phyloP scores from a whole-genome alignment of 2,888 invertebrate species.

The Dryobotodes eremita region DNA sequence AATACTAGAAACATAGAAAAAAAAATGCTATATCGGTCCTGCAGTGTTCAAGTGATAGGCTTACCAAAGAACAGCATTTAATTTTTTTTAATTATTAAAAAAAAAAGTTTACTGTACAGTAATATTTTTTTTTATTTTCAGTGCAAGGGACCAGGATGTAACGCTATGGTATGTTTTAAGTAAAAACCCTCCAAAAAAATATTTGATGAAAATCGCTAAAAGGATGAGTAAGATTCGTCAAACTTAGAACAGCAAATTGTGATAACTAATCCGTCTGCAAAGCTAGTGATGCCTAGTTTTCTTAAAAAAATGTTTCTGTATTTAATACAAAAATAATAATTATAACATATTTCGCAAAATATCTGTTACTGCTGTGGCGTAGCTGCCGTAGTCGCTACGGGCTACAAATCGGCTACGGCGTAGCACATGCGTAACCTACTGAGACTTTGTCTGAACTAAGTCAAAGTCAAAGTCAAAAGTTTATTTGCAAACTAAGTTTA shows the following conservation, averaged over 20 bases:
- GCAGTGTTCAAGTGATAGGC: neutral
- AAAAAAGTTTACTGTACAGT: too few species aligned
- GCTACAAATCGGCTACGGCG: conserved; percentile 19
- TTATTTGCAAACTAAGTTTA: too few species aligned
- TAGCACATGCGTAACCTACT: conserved; percentile 1
- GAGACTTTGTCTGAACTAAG: neutral
- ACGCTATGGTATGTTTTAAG: conserved; percentile 73
- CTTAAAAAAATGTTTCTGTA: too few species aligned
- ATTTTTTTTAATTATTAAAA: too few species aligned
- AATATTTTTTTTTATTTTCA: conserved; percentile 57
- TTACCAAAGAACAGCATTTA: neutral
- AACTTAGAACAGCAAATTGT: neutral
- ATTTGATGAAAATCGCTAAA: neutral
- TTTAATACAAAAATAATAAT: too few species aligned
- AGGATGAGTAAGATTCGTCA: neutral
- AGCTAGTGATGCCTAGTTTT: too few species aligned
- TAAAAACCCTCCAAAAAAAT: neutral
- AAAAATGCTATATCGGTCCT: neutral
- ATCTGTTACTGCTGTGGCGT: conserved; percentile 9
- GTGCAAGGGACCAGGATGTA: conserved; percentile 77
- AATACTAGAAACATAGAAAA: neutral
- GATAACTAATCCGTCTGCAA: neutral
- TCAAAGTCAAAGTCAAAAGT: too few species aligned
- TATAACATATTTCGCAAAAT: neutral
- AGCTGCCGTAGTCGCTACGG: neutral